phyloP scores from a whole-genome alignment of 2,888 invertebrate genomes.

The Tiphia femorata region DNA sequence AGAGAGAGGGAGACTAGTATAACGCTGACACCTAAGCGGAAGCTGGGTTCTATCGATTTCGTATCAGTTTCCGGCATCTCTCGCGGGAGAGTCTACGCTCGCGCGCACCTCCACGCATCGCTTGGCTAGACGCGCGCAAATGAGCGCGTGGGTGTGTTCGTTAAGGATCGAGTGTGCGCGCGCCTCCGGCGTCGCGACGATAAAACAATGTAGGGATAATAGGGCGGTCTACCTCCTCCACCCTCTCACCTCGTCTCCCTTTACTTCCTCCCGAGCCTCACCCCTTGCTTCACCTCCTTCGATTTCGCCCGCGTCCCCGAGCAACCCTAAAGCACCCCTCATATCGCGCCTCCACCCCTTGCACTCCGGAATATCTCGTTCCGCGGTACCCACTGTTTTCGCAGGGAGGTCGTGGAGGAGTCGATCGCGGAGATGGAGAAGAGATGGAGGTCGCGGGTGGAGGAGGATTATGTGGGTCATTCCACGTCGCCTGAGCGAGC shows the following conservation, averaged over 20 bases:
- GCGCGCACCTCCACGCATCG: not conserved
- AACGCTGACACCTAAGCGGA: conserved; percentile 10
- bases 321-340: not conserved
- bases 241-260: conserved; percentile 10
- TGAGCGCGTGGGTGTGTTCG: not conserved
- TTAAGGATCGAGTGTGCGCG: not conserved
- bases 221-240: conserved; percentile 24
- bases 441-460: not conserved
- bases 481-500: conserved; percentile 22
- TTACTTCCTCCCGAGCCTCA: conserved; percentile 1
- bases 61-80: conserved; percentile 31
- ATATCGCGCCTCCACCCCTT: not conserved
- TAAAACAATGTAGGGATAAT: conserved; percentile 39
- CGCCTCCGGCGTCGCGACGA: not conserved
- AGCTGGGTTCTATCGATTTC: conserved; percentile 27
- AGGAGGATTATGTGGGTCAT: conserved; percentile 22
- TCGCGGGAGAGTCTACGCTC: conserved; percentile 7
- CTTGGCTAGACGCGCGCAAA: conserved; percentile 9
- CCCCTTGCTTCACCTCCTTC: not conserved
- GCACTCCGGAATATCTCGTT: conserved; percentile 7
- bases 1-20: no score
- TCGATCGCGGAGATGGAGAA: not conserved
- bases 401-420: not conserved
- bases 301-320: not conserved
- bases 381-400: conserved; percentile 5